Evolutionary conservation across 2,888 invertebrate species (phyloP), one percentile per base, ranked within the genome.

Genomic region (Melieria picta): DNA sequence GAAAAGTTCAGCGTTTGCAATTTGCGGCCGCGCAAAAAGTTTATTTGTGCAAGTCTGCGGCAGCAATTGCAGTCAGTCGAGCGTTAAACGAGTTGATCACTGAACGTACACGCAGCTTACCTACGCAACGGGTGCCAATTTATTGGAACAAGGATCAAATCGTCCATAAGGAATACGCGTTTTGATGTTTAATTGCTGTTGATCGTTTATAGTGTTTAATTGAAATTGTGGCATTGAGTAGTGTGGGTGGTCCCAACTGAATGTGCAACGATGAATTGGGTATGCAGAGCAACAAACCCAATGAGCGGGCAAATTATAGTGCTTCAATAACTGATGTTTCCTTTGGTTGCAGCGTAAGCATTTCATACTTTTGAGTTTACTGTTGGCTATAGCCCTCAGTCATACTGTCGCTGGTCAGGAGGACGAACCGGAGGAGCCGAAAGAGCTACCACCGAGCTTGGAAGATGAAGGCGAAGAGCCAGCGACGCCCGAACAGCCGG

Each of bases 21-120:
- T 77, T 77, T 74, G 63, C 43, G 60, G 63, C 60, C 47, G 52
- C 55, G 64, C 71, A 77, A 79, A 77, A 81, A 79, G 78, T 80
- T 80, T 83, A 82, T 83, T 83, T 83, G 79, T 81, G 72, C 73
- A 74, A 72, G 77, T 71, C 75, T 74, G 71, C 66, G 42, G 47
- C 30, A 61, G 48, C 47, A 43, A 74, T 72, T 66, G 67, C 52
- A 78, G 77, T 81, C 81, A 82, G 81, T 83, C 74, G 73, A 72
- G 71, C n/a, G 50, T 67, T 64, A 55, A 72, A 68, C 58, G 57
- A 57, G 46, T 62, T 45, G 62, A 16, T 43, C 45, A 46, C 47
- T 10, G 16, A 46, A 11, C 5, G 11, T 43, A 61, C 10, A 10
- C 43, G 46, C 4, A 11, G n/a, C 10, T 42, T 50, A 43, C n/a